Evolutionary conservation across 2,797 vertebrate genomes (phyloP), one percentile per base, ranked within the genome.

Genomic region (Allobates femoralis): DNA sequence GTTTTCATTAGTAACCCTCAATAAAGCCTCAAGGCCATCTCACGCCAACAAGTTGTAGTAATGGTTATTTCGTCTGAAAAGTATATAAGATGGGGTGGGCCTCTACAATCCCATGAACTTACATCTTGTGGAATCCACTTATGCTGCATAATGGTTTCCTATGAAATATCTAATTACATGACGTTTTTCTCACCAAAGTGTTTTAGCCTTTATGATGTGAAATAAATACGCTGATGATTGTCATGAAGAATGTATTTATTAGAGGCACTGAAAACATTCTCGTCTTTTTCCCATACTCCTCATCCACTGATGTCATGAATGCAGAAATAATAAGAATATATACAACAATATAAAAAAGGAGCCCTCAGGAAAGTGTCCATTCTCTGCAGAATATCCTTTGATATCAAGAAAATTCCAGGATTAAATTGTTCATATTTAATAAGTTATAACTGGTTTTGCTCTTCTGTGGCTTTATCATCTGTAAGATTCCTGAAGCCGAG

Each of bases 401-500:
- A 18, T n/a, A 28, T 26, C 67, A 21, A 81, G 16, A 67, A 19
- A 32, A 5, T 10, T 32, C 78, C 16, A 12, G 19, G 46, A 69
- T 23, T 21, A 51, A 34, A 46, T 34, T 55, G 69, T 83, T 73
- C n/a, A 15, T 55, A 28, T 23, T 0, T 23, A 34, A 7, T 6
- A 15, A 5, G 23, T 60, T 55, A 79, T 41, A 77, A 60, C 12
- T 67, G 64, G 16, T 84, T 83, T 37, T 80, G 81, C 26, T 87
- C 81, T 50, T 87, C 41, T 11, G 81, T 21, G 53, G 67, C 21
- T 11, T 73, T 23, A 21, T 92, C 88, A 69, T 95, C 94, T 56
- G 91, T n/a, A 69, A 96, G 80, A 90, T 96, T 95, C 86, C 89
- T 95, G 85, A 94, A 96, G 66, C 96, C 96, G 46, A 96, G 93